Base-by-base conservation (phyloP, 1,140 invertebrate genomes). In the Stegodyphus dumicola region DNA sequence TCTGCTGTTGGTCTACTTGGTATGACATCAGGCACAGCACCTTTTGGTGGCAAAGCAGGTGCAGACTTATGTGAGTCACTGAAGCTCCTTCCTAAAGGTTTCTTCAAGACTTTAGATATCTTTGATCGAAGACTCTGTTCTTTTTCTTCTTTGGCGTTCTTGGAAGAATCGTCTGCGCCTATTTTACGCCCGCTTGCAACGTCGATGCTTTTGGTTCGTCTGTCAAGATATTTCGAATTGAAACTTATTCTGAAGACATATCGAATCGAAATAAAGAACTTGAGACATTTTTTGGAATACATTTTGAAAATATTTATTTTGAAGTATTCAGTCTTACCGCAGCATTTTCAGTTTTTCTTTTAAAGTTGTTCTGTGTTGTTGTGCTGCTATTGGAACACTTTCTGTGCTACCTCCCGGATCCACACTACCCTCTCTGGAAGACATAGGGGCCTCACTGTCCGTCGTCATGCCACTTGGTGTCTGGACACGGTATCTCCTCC, bases 121-220 rank as follows among this genome's bases (percentile, higher is more conserved):
- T 85, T 88, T 52, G 87, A 88, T 11, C 88, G 69, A 7, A 88
- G 66, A 67, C 86, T 88, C 76, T 86, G 79, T 51, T 88, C 87
- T 17, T 88, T 88, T 51, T 88, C 88, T 33, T 87, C 74, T 53
- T 83, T 84, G 66, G 60, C 56, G 60, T 81, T 70, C n/a, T 79
- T 74, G 90, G 88, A 95, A 95, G 67, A 54, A 3, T 54, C 13
- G 5, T 48, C 64, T 5, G 67, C 67, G 3, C 79, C 79, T 6
- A 66, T 9, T 54, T 83, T 83, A 10, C 65, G 81, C 13, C 81
- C 81, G 2, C 18, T 77, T 0, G 77, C 52, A 6, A 80, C 77
- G 52, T 76, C 70, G 18, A 84, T 66, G n/a, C 67, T 87, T 48
- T 76, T 79, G 11, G 73, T 73, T 3, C 77, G 53, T 13, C 77